Conservation (phyloP, 2,113 vertebrate genomes). For the Scatophagus argus region DNA sequence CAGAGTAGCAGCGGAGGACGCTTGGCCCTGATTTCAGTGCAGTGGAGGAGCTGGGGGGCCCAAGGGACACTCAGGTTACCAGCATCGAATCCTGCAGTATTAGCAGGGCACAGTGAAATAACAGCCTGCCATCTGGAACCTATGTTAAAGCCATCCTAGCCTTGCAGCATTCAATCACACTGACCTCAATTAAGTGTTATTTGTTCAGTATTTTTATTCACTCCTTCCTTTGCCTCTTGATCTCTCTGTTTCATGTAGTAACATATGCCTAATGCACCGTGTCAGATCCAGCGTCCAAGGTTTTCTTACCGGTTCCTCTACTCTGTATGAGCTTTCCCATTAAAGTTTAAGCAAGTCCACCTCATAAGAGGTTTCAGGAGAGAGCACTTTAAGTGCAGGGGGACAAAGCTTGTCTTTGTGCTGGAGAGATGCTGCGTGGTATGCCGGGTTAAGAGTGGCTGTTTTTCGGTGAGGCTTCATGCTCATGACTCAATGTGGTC, state of each 20-base stretch:
- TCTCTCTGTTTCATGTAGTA: conserved; percentile 36
- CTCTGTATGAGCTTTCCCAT: conserved; percentile 50
- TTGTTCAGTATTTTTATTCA: conserved; percentile 80
- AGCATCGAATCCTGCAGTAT: conserved; percentile 81
- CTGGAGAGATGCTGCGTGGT: conserved; percentile 51
- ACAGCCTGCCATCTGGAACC: conserved; percentile 88
- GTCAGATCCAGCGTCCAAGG: conserved; percentile 45
- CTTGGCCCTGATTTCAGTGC: conserved; percentile 81
- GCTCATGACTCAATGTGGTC: conserved; percentile 65
- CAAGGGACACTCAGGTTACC: conserved; percentile 88
- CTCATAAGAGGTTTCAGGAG: conserved; percentile 67
- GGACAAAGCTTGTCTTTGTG: conserved; percentile 79
- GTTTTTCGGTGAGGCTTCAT: conserved; percentile 58
- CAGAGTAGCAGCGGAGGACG: conserved; percentile 77
- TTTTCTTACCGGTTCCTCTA: conserved; percentile 30
- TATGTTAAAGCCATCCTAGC: conserved; percentile 73
- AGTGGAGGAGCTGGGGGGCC: conserved; percentile 83
- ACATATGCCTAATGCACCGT: conserved; percentile 31
- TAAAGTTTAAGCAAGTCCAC: conserved; percentile 67
- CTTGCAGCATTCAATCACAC: conserved; percentile 75
- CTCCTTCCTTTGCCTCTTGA: conserved; percentile 56
- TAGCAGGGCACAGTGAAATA: conserved; percentile 85
- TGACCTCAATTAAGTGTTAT: conserved; percentile 84
- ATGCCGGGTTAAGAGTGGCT: conserved; percentile 67
- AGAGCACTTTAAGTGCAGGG: conserved; percentile 63